A percentile compares a stretch with the other conserved stretches of the same genome.
These are phyloP conservation scores for Tragelaphus strepsiceros DNA, from an alignment of 2,113 vertebrate genomes.

Conservation along the genomic window DNA sequence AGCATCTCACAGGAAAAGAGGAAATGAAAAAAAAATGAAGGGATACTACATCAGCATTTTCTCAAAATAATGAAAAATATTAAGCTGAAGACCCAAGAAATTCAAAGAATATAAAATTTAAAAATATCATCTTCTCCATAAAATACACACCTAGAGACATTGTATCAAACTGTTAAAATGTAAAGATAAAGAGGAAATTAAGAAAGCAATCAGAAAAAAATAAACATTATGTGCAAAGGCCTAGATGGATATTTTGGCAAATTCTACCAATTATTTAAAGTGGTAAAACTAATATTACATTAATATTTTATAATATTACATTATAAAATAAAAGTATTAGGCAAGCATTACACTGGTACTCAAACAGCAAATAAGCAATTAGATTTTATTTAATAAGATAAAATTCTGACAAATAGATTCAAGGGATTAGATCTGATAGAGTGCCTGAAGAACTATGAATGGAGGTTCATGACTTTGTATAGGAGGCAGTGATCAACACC, in stretches of 20 bases:
- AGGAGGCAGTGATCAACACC: neutral
- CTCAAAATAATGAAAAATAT: neutral
- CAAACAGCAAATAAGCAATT: neutral
- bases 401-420: neutral
- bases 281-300: neutral
- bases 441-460: neutral
- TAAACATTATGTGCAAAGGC: neutral
- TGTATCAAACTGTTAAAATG: neutral
- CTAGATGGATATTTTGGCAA: neutral
- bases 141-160: neutral
- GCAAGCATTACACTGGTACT: neutral
- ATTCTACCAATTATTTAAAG: neutral
- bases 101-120: neutral
- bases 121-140: neutral
- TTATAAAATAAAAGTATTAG: neutral
- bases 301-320: neutral
- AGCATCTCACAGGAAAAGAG: neutral
- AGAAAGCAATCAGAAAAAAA: neutral
- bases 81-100: neutral
- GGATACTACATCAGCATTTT: neutral
- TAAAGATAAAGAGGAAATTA: neutral
- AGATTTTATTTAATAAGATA: neutral
- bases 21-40: neutral
- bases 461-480: rapidly evolving
- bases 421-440: neutral